These are phyloP conservation scores for Cephus sareptanus DNA, from an alignment of 2,888 invertebrate species.

Conservation along the genomic window DNA sequence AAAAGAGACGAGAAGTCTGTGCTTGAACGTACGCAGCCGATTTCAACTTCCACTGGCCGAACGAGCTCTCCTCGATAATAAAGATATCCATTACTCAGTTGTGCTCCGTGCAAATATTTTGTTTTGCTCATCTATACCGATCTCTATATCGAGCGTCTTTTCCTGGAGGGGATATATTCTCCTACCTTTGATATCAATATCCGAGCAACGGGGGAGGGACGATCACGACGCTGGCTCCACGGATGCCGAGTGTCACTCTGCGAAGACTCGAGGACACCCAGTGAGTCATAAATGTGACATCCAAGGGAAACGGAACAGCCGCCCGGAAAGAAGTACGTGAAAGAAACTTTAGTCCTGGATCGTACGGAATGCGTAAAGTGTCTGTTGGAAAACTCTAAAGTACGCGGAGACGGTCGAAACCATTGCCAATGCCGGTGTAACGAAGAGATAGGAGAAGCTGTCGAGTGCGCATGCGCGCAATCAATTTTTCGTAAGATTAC, in stretches of 20 bases:
- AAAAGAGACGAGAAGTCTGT: not conserved
- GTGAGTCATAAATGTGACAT: not conserved
- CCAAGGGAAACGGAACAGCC: not conserved
- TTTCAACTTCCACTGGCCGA: not conserved
- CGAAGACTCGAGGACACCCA: not conserved
- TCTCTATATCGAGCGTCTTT: not conserved
- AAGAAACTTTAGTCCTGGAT: not conserved
- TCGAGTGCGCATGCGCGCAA: not conserved
- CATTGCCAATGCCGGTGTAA: not conserved
- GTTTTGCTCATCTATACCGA: constrained; percentile 7
- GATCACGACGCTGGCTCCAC: not conserved
- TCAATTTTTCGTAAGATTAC: not conserved
- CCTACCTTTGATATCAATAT: not conserved
- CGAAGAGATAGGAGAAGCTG: not conserved
- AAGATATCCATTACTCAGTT: constrained; percentile 27
- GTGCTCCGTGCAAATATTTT: constrained; percentile 15
- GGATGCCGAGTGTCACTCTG: not conserved
- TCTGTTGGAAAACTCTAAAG: not conserved
- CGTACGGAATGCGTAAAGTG: not conserved
- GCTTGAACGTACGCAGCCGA: not conserved
- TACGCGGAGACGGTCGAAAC: not conserved
- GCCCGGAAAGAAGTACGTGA: not conserved
- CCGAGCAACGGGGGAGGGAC: not conserved
- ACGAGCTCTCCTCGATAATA: constrained; percentile 24
- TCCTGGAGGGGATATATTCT: not conserved